Evolutionary conservation across 2,113 vertebrate species (phyloP).

Genomic region (Sphyrna mokarran): DNA sequence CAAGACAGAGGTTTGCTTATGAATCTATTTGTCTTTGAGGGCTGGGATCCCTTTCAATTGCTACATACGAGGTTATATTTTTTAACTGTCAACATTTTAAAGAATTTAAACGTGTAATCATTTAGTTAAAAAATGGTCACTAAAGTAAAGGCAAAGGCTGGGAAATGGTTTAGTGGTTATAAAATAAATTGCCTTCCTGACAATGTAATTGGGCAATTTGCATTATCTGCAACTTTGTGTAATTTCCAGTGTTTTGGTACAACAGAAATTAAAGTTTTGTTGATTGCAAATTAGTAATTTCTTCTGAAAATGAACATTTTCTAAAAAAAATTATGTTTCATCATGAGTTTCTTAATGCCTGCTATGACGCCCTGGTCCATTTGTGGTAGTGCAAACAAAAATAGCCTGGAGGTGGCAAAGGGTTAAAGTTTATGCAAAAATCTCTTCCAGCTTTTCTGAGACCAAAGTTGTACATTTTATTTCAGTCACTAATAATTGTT

Average conservation of each 20-base stretch:
- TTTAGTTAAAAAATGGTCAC: background rate
- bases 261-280: background rate
- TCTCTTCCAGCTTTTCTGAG: background rate
- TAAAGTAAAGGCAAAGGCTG: background rate
- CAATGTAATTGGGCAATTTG: background rate
- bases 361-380: background rate
- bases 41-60: slow-evolving; percentile 31
- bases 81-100: background rate
- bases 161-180: background rate
- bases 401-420: slow-evolving; percentile 10
- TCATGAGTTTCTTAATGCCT: background rate
- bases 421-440: background rate
- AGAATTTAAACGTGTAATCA: background rate
- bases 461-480: slow-evolving; percentile 16
- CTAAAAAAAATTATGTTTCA: background rate
- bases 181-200: background rate
- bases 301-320: background rate
- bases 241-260: background rate
- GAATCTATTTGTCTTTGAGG: background rate
- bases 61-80: background rate
- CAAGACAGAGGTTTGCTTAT: background rate
- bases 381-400: background rate
- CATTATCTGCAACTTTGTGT: background rate
- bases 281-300: background rate
- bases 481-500: background rate